A percentile compares a stretch with the other conserved stretches of the same genome.
Conservation (phyloP, 2,113 vertebrate species). For the Callipepla californica region DNA sequence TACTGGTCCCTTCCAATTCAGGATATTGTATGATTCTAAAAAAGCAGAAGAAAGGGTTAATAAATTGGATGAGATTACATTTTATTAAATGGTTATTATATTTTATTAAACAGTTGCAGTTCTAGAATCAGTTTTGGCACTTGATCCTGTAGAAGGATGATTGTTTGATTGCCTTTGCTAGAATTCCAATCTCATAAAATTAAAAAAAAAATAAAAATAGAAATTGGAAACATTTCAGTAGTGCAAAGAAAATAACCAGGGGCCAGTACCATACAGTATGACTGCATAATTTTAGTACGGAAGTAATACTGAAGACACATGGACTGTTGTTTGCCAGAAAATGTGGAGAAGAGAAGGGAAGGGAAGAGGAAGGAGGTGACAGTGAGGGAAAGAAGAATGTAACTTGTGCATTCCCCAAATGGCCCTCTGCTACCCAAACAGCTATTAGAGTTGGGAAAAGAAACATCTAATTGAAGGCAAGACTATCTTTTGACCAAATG, state of each 20-base stretch:
- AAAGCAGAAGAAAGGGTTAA: not conserved
- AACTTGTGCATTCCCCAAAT: not conserved
- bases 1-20: too few relatives aligned
- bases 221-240: not conserved
- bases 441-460: too few relatives aligned
- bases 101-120: not conserved
- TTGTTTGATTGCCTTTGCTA: not conserved
- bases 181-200: not conserved
- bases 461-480: not conserved
- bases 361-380: not conserved
- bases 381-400: not conserved
- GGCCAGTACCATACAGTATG: not conserved
- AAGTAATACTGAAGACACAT: not conserved
- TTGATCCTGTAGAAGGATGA: not conserved
- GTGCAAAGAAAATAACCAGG: not conserved
- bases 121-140: not conserved
- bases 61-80: not conserved
- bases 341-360: fast-evolving
- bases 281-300: not conserved
- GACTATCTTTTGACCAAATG: not conserved
- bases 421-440: not conserved
- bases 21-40: too few relatives aligned
- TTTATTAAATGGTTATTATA: not conserved
- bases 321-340: not conserved
- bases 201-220: not conserved